A percentile compares a stretch with the other conserved stretches of the same genome.
These are phyloP conservation scores for Lipotes vexillifer DNA, from an alignment of 2,113 vertebrate species.

Conservation along the genomic window DNA sequence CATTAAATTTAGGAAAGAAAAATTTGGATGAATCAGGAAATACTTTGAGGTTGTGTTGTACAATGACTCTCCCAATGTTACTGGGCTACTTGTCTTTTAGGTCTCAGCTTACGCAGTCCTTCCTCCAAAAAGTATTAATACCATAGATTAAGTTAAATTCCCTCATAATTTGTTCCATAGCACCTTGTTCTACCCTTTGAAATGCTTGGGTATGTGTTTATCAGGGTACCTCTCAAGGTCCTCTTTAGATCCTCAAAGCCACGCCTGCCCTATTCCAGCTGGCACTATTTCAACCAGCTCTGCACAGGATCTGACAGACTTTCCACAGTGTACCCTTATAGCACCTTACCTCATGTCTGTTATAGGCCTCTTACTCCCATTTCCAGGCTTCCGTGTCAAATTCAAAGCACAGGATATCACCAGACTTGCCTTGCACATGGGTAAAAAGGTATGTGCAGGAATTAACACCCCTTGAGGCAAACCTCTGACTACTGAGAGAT, in stretches of 20 bases:
- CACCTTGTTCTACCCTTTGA: neutral
- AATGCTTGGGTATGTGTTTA: neutral
- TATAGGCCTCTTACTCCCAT: neutral
- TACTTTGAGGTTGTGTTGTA: neutral
- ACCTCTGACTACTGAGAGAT: neutral
- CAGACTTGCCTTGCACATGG: fast-evolving
- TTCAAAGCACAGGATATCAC: neutral
- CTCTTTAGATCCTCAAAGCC: neutral
- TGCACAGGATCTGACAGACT: neutral
- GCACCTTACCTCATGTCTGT: neutral
- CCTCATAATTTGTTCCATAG: neutral
- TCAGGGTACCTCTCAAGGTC: neutral
- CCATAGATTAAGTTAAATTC: neutral
- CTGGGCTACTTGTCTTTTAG: neutral
- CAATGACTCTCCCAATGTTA: neutral
- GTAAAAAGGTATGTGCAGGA: neutral
- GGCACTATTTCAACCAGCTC: neutral
- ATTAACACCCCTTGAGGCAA: neutral
- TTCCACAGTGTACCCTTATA: neutral
- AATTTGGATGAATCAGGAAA: neutral
- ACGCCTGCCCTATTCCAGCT: neutral
- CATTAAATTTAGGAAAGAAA: neutral
- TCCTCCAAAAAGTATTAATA: neutral
- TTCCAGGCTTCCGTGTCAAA: neutral
- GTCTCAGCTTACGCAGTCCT: neutral